Conservation (phyloP, 2,888 invertebrate species). For the Saturnia japonica region DNA sequence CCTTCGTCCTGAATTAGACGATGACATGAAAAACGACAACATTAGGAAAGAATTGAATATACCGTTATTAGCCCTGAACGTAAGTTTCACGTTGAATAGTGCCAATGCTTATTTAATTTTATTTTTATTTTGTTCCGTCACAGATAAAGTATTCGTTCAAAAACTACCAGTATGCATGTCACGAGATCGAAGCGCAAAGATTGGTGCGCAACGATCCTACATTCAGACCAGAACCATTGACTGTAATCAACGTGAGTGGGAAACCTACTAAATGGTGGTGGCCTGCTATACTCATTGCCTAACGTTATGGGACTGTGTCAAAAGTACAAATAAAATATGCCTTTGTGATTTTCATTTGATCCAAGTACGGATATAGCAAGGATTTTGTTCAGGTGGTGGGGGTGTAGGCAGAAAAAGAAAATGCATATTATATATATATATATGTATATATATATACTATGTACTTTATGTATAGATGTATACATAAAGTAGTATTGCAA, state of each 20-base stretch:
- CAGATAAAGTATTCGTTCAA: slow-evolving; percentile 87
- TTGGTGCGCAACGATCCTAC: slow-evolving; percentile 82
- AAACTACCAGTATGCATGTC: slow-evolving; percentile 83
- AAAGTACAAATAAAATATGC: not conserved
- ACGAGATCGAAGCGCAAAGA: slow-evolving; percentile 81
- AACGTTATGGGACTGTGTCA: not conserved
- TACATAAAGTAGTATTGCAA: no score
- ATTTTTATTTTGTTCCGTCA: slow-evolving; percentile 28
- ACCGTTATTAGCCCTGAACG: slow-evolving; percentile 89
- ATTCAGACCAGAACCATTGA: slow-evolving; percentile 83
- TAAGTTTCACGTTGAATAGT: slow-evolving; percentile 70
- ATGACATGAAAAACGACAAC: slow-evolving; percentile 82
- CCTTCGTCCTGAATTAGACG: slow-evolving; percentile 85
- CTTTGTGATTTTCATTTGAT: no score
- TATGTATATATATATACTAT: no score
- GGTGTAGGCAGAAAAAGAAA: no score
- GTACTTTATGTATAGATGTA: no score
- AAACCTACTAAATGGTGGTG: slow-evolving; percentile 26
- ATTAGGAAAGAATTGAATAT: slow-evolving; percentile 81
- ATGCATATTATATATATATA: no score
- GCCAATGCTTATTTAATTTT: slow-evolving; percentile 25
- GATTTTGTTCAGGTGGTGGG: no score
- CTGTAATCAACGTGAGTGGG: slow-evolving; percentile 86
- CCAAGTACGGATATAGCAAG: no score
- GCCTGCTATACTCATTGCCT: slow-evolving; percentile 33